phyloP scores from a whole-genome alignment of 2,113 vertebrate genomes.

The Rallus limicola region DNA sequence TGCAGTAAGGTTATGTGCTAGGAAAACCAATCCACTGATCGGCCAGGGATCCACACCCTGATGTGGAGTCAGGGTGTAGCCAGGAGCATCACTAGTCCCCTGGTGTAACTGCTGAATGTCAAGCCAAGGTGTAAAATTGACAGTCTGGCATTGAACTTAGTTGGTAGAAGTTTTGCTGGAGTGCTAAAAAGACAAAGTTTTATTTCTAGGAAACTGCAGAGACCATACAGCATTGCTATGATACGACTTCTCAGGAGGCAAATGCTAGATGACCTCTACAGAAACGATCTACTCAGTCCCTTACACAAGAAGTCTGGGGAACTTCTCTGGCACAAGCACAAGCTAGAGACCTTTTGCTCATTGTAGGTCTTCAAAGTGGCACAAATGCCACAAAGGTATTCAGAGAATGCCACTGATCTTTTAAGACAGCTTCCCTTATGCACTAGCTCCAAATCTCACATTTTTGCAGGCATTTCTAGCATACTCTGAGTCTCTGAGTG shows the following conservation, averaged over 20 bases:
- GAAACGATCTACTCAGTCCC: background rate
- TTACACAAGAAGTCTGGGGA: background rate
- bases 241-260: background rate
- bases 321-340: background rate
- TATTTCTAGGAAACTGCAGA: background rate
- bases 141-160: background rate
- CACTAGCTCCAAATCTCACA: background rate
- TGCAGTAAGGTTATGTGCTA: background rate
- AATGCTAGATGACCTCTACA: background rate
- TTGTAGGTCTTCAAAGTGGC: background rate
- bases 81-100: background rate
- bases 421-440: background rate
- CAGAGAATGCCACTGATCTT: background rate
- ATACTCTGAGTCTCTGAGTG: fast-evolving
- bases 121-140: background rate
- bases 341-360: background rate
- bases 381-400: background rate
- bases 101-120: background rate
- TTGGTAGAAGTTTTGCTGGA: background rate
- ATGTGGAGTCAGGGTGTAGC: background rate
- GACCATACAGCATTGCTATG: background rate
- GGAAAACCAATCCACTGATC: background rate
- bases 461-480: background rate
- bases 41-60: background rate
- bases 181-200: background rate